Base-by-base conservation (phyloP, 1,140 invertebrate species). In the Pogonus chalceus region DNA sequence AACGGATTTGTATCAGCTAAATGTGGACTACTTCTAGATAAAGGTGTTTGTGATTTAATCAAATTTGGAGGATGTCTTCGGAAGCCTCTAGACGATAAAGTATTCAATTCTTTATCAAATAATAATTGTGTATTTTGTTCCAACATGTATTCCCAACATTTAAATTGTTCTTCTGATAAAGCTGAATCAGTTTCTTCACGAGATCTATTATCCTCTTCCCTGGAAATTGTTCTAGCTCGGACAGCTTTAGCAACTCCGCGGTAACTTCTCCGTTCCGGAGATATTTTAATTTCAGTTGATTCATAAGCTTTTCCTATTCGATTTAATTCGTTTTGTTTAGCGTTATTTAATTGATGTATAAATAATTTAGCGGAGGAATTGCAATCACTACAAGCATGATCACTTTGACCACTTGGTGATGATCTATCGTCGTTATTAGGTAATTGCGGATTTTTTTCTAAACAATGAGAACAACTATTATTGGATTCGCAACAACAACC, bases 91-190 rank as follows among this genome's bases (percentile, higher is more conserved):
- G 58, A 83, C 0, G 84, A 83, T 18, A 92, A 68, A 10, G 87
- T 90, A 64, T 92, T 88, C 39, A 92, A 66, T 69, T 92, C 89
- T 64, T 90, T 90, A 68, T 91, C 88, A 59, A 92, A 92, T 0
- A 93, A 62, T 56, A 92, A 69, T 63, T 92, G 89, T 0, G 89
- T 90, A 62, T 93, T 93, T 69, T 92, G 87, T 63, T 92, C 90
- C 18, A 93, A 66, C 87, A 92, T 92, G 62, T 92, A 93, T 60
- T 93, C 90, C 90, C 90, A 93, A 62, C 88, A 91, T 58, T 90
- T 87, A 62, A 90, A 90, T 65, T 91, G 88, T 64, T 93, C 90
- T 59, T 91, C 89, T 2, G 85, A 87, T 63, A 67, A 67, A 59
- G 63, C 77, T 43, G 63, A 81, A 73, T 74, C 81, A 55, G 68